A percentile compares a stretch with the other conserved stretches of the same genome.
Conservation (phyloP, 53 echinoderm and acorn worm genomes). For the Zoroaster sp. region DNA sequence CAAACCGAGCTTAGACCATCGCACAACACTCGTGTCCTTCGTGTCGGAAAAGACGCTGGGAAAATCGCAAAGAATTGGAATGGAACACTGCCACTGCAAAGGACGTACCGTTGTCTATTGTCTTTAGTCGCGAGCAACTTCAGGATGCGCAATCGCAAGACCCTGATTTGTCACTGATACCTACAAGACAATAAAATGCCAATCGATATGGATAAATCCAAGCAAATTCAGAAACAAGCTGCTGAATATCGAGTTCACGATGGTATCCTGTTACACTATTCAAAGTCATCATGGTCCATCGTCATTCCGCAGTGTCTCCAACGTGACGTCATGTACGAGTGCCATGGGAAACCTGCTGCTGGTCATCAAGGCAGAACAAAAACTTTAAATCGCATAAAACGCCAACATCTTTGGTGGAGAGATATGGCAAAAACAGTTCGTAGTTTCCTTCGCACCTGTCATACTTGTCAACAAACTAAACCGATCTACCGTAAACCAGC, state of each 20-base stretch:
- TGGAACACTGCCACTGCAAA: background rate
- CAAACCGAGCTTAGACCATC: too few relatives aligned
- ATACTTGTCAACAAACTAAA: slow-evolving; percentile 37
- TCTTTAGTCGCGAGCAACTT: background rate
- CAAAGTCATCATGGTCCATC: too few relatives aligned
- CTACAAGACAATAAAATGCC: background rate
- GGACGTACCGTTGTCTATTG: background rate
- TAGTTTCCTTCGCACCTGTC: background rate
- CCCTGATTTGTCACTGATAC: background rate
- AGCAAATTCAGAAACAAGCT: background rate
- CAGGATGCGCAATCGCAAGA: background rate
- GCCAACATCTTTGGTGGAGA: slow-evolving; percentile 7
- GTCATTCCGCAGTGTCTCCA: slow-evolving; percentile 11
- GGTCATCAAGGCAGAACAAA: slow-evolving; percentile 30
- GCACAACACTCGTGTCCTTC: too few relatives aligned
- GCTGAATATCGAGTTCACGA: background rate
- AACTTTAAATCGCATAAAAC: background rate
- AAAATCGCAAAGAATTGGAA: background rate
- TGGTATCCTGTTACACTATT: too few relatives aligned
- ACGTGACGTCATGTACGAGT: background rate
- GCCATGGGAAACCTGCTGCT: slow-evolving; percentile 6
- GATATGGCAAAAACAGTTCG: background rate
- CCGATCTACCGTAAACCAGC: slow-evolving; percentile 24
- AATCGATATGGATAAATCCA: background rate
- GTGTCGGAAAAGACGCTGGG: too few relatives aligned